These are phyloP conservation scores for Agriotes lineatus DNA, from an alignment of 2,888 invertebrate genomes.

Conservation along the genomic window DNA sequence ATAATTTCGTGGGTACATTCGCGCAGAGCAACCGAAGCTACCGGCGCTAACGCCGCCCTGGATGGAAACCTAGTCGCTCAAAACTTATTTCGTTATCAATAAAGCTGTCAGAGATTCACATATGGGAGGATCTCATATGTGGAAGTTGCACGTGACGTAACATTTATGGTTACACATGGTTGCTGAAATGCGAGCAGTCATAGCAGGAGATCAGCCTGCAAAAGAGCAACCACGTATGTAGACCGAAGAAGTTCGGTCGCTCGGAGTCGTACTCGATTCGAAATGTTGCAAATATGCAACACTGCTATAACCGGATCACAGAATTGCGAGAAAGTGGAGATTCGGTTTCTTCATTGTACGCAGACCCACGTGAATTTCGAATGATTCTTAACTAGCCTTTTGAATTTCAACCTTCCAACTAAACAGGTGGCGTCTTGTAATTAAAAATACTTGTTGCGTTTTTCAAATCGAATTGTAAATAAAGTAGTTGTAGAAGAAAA, in stretches of 20 bases:
- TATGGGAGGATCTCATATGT: conserved; percentile 44
- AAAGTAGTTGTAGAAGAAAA: no score
- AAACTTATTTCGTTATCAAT: conserved; percentile 32
- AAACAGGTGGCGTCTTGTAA: no score
- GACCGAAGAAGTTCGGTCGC: no score
- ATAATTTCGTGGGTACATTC: no score
- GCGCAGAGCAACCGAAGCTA: no score
- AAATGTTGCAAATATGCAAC: neutral
- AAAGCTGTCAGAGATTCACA: conserved; percentile 30
- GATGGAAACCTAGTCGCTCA: conserved; percentile 1
- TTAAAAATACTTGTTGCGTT: no score
- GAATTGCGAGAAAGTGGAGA: no score
- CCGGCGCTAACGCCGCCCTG: neutral
- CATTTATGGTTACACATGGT: conserved; percentile 65
- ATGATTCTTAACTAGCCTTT: no score
- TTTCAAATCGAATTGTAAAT: no score
- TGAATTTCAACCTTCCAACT: no score
- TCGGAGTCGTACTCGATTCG: neutral
- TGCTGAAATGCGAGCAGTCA: conserved; percentile 63
- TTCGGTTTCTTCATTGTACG: no score
- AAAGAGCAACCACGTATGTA: conserved; percentile 22
- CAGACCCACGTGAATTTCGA: no score
- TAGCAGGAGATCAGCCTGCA: conserved; percentile 57
- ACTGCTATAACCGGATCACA: neutral
- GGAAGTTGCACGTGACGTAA: conserved; percentile 55